phyloP scores from a whole-genome alignment of 37 sponge, comb jelly and placozoan genomes.

The Bolinopsis microptera region DNA sequence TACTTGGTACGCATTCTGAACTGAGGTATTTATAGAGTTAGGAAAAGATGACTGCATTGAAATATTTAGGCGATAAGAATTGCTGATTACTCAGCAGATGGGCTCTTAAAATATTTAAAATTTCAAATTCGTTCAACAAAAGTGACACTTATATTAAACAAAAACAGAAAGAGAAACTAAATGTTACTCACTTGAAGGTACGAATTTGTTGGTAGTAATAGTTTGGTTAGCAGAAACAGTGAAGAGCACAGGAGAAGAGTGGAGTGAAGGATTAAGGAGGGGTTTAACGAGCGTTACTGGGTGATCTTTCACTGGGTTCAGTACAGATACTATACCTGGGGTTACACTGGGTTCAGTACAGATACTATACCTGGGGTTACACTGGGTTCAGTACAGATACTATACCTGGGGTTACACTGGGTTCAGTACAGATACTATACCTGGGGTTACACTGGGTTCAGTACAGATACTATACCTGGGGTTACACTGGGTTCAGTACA shows the following conservation, averaged over 20 bases:
- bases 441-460: too few species aligned
- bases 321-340: constrained; percentile 29
- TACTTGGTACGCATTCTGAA: constrained; percentile 34
- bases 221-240: constrained; percentile 21
- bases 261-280: background rate
- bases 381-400: too few species aligned
- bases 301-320: constrained; percentile 12
- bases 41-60: too few species aligned
- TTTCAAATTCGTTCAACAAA: background rate
- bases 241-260: constrained; percentile 13
- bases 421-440: too few species aligned
- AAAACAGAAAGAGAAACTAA: too few species aligned
- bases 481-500: too few species aligned
- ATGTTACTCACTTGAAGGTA: constrained; percentile 38
- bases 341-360: background rate
- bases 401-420: too few species aligned
- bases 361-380: too few species aligned
- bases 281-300: background rate
- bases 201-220: constrained; percentile 52
- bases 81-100: too few species aligned
- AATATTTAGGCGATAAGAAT: too few species aligned
- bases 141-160: background rate
- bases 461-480: too few species aligned
- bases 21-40: too few species aligned
- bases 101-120: background rate